phyloP scores from a whole-genome alignment of 2,888 invertebrate genomes.

The Lasioglossum malachurum region DNA sequence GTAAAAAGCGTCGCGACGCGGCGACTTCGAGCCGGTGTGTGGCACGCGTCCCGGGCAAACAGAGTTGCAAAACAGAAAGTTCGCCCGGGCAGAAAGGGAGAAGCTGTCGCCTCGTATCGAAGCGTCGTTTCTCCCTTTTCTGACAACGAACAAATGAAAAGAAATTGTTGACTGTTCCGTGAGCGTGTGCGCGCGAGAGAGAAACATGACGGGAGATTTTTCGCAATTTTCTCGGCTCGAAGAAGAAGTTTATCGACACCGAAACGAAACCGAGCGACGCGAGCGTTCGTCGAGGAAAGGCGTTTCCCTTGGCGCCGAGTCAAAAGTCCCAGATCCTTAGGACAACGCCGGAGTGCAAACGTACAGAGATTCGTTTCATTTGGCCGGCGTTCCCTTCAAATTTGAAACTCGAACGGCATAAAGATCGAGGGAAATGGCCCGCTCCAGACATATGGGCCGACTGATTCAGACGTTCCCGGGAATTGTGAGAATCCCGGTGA shows the following conservation, averaged over 20 bases:
- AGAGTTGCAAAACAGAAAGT: background rate
- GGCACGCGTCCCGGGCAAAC: background rate
- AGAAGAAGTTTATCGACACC: slow-evolving; percentile 40
- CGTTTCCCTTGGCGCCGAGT: slow-evolving; percentile 38
- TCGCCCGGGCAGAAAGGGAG: background rate
- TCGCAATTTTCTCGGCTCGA: slow-evolving; percentile 14
- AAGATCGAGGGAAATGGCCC: slow-evolving; percentile 25
- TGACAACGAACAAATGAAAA: slow-evolving; percentile 7
- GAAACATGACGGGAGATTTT: background rate
- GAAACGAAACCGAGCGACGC: slow-evolving; percentile 34
- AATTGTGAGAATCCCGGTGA: background rate
- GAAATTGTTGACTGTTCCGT: background rate
- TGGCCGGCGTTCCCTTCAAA: slow-evolving; percentile 25
- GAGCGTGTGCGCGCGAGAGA: background rate
- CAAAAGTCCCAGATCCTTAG: slow-evolving; percentile 36
- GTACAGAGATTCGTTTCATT: slow-evolving; percentile 49
- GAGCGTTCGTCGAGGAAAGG: slow-evolving; percentile 9
- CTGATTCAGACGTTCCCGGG: slow-evolving; percentile 2
- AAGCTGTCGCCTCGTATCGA: slow-evolving; percentile 17
- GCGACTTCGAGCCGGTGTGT: background rate
- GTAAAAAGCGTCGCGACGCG: background rate
- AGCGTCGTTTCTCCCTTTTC: background rate
- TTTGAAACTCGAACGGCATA: slow-evolving; percentile 44
- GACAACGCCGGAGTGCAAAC: slow-evolving; percentile 45
- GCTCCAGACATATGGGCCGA: slow-evolving; percentile 4